Evolutionary conservation across 1,140 invertebrate genomes (phyloP), one percentile per base, ranked within the genome.

Genomic region (Paramacrobiotus metropolitanus): DNA sequence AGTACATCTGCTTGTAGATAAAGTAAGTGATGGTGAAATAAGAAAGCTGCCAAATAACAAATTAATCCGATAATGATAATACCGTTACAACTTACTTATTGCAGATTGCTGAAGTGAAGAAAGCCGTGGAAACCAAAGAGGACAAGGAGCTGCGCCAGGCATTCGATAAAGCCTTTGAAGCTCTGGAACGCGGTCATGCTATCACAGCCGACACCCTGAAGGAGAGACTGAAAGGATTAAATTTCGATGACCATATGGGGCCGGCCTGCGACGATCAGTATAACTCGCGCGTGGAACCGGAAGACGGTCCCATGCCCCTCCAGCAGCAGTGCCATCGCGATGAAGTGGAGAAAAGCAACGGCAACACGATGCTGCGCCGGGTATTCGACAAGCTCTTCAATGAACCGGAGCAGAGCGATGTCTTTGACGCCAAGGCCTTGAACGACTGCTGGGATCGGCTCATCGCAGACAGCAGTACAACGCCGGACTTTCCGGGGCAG

Each of bases 111-210:
- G 48, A 59, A 4, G 29, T 67, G 18, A 44, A 66, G 34, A 30
- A 64, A 44, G 55, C 63, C 18, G 63, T 67, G 15, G 61, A 67
- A 44, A 63, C 66, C n/a, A 34, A 65, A 20, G 64, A 72, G 1
- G 65, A 71, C 60, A 65, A 70, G 59, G 72, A 76, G 60, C 4
- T 73, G 18, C 64, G 68, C 18, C 2, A 67, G 0, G 75, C 79
- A 65, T 71, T 79, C 29, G 65, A 69, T 2, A 66, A 71, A 44
- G 65, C 79, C 20, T 45, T 72, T 29, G 72, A 73, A 59, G 66
- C 71, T 44, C 66, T 79, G 1, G 68, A 67, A 60, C 70, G 73
- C 61, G 64, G 70, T 61, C 71, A 71, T 66, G 70, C 71, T 62
- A 15, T 55, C 48, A 24, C 15, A 9, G 48, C 24, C 24, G 24